A percentile compares a stretch with the other conserved stretches of the same genome.
Conservation (phyloP, 2,797 vertebrate genomes). For the Micrastur ruficollis region DNA sequence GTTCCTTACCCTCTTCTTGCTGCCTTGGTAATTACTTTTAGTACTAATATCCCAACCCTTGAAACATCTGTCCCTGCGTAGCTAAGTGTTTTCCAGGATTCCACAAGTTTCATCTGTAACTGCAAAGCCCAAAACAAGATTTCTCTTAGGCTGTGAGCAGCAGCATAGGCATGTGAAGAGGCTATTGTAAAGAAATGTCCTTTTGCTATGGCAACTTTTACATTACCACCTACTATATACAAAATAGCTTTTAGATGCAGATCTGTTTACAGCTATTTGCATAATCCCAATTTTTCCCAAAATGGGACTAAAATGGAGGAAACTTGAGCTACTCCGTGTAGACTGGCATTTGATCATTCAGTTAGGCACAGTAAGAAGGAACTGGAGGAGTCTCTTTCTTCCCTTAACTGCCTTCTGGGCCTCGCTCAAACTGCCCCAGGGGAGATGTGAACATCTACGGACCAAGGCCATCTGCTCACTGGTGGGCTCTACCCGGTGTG, state of each 20-base stretch:
- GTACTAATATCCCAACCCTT: background rate
- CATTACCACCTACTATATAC: background rate
- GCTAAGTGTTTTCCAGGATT: background rate
- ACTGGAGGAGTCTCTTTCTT: background rate
- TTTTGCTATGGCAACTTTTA: background rate
- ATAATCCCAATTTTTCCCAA: background rate
- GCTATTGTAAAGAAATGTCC: background rate
- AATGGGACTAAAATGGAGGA: background rate
- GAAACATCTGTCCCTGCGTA: background rate
- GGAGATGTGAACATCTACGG: background rate
- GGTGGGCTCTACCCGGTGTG: background rate
- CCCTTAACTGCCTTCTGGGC: background rate
- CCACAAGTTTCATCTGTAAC: background rate
- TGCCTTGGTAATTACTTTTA: background rate
- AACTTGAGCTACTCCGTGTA: background rate
- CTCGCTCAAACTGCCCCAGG: background rate
- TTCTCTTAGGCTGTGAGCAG: background rate
- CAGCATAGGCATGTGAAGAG: background rate
- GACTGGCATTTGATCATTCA: background rate
- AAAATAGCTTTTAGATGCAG: background rate
- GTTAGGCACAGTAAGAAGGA: background rate
- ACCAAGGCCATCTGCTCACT: background rate
- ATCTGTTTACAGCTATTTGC: background rate
- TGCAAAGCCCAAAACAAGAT: background rate
- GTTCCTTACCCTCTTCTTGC: background rate